Percentiles rank a stretch among this genome's conserved stretches.
These are phyloP conservation scores for Choreutis nemorana DNA, from an alignment of 2,888 invertebrate species.

Conservation along the genomic window DNA sequence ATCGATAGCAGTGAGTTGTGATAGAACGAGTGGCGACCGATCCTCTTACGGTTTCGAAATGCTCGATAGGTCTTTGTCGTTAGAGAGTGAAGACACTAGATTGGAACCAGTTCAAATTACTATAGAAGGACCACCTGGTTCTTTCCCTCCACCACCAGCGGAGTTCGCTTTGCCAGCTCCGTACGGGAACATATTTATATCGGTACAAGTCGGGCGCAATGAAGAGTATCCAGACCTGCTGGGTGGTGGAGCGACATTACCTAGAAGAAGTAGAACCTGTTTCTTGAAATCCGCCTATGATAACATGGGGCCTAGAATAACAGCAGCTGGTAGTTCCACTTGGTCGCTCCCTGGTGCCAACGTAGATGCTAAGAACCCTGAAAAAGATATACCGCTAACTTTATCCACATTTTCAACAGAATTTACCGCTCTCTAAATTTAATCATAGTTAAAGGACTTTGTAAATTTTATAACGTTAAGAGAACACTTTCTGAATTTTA, in stretches of 20 bases:
- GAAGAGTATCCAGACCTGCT: slow-evolving; percentile 84
- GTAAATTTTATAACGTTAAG: too few species aligned
- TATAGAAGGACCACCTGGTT: slow-evolving; percentile 57
- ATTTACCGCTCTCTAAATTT: slow-evolving; percentile 49
- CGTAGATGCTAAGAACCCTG: slow-evolving; percentile 15
- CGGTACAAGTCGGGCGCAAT: slow-evolving; percentile 77
- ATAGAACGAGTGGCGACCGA: slow-evolving; percentile 71
- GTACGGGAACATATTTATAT: slow-evolving; percentile 83
- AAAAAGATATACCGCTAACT: slow-evolving; percentile 25
- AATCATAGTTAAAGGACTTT: too few species aligned
- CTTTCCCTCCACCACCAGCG: slow-evolving; percentile 53
- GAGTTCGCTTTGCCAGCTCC: slow-evolving; percentile 57
- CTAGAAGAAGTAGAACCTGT: slow-evolving; percentile 56
- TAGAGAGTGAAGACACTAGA: slow-evolving; percentile 54
- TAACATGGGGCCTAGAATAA: slow-evolving; percentile 90
- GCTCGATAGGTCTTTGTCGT: slow-evolving; percentile 56
- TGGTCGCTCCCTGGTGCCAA: slow-evolving; percentile 77
- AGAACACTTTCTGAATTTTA: too few species aligned
- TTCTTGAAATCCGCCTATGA: slow-evolving; percentile 78
- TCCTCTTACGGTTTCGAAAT: slow-evolving; percentile 61
- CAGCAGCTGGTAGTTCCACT: slow-evolving; percentile 88
- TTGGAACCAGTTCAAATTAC: slow-evolving; percentile 70
- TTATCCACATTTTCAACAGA: slow-evolving; percentile 56
- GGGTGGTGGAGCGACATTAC: slow-evolving; percentile 55
- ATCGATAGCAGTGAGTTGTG: slow-evolving; percentile 71